Conservation (phyloP, 1,140 invertebrate species). For the Drosophila murphyi region DNA sequence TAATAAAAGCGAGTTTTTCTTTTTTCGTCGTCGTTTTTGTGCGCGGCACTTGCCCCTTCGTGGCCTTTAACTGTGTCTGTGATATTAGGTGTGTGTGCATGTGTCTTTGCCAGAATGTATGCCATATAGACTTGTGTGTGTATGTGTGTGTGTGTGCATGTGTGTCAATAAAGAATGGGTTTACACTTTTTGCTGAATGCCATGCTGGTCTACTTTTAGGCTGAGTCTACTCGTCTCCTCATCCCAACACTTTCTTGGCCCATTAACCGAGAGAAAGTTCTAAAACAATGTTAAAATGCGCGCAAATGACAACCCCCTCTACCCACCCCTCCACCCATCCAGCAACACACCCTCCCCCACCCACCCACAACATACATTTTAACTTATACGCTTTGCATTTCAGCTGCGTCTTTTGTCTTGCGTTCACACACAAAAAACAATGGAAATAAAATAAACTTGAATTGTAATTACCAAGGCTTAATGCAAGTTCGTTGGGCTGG, state of each 20-base stretch:
- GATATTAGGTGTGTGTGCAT: conserved; percentile 31
- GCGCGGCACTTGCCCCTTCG: conserved; percentile 25
- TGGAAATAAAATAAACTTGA: conserved; percentile 77
- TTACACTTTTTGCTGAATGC: conserved; percentile 2
- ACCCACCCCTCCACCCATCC: not conserved
- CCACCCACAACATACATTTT: not conserved
- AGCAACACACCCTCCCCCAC: not conserved
- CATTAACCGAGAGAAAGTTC: conserved; percentile 38
- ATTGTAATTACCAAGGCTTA: conserved; percentile 76
- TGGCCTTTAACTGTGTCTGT: conserved; percentile 38
- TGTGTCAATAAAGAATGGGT: conserved; percentile 64
- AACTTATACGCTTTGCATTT: conserved; percentile 32
- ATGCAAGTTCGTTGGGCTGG: conserved; percentile 38
- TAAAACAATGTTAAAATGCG: conserved; percentile 76
- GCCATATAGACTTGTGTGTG: not conserved
- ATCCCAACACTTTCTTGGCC: not conserved
- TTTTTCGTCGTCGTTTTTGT: conserved; percentile 7
- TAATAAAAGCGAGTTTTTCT: conserved; percentile 35
- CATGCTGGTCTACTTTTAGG: conserved; percentile 61
- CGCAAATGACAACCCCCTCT: not conserved
- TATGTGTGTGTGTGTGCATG: conserved; percentile 42
- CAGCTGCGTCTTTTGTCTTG: conserved; percentile 34
- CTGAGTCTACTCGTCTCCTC: conserved; percentile 6
- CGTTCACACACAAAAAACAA: conserved; percentile 16
- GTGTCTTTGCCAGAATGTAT: conserved; percentile 17